Evolutionary conservation across 2,113 vertebrate species (phyloP), one percentile per base, ranked within the genome.

Genomic region (Semnornis frantzii): DNA sequence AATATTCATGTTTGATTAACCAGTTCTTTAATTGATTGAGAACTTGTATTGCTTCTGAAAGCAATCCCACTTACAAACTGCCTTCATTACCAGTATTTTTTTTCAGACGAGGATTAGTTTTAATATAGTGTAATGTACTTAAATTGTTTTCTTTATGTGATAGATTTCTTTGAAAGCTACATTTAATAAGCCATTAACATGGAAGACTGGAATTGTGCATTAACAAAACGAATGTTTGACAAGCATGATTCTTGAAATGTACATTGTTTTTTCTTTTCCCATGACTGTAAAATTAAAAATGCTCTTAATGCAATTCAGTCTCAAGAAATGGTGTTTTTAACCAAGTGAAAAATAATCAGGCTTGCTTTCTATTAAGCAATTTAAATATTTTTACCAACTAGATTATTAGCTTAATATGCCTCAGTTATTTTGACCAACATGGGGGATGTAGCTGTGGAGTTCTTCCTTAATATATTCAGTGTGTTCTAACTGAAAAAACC

Each of bases 331-430:
- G 31, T 95, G 59, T 70, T 95, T 91, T 90, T 95, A 89, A 88
- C 57, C 60, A 73, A 58, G 90, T 90, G 82, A 79, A 95, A 89
- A 81, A 87, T 85, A 80, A 89, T 88, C 11, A 92, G 37, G 78
- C 89, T 88, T 94, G 93, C 87, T 95, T 87, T 96, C 73, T 92
- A 75, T 92, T 89, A 95, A 95, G 66, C 85, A 95, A 81, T 87
- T 93, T 90, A 93, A 96, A 86, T 96, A 86, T 96, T 95, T 97
- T 96, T 84, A 85, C 42, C 71, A 95, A 68, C 58, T 82, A 92
- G 72, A 78, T 93, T 90, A 89, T 91, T 92, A 95, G 66, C 73
- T 50, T 55, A 94, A 84, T 89, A 81, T 59, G 20, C 44, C 62
- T 95, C 64, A 81, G 78, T 81, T 94, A 88, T 92, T 95, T 95